Base-by-base conservation (phyloP, 53 echinoderm and acorn worm genomes). In the Astropecten irregularis region DNA sequence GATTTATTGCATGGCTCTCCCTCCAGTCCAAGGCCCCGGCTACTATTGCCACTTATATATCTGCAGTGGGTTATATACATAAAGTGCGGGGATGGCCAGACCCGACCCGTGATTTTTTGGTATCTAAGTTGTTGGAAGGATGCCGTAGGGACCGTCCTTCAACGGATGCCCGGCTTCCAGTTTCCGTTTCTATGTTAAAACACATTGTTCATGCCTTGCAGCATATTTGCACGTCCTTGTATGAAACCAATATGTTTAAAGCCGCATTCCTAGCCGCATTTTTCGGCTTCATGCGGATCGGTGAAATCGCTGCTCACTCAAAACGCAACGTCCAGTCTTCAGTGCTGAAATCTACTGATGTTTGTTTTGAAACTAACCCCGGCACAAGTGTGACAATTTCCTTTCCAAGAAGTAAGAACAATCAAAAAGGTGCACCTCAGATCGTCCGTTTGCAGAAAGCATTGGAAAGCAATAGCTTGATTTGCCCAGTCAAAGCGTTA, bases 1-100 rank as follows among this genome's bases (percentile, higher is more conserved):
- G 46, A 37, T 86, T 86, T 64, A 39, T 86, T 33, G 74, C 86
- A 13, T 76, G 73, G 73, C 58, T 86, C 2, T 68, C 65, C 15
- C 32, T 62, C 4, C 13, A 39, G 32, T 1, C 35, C 21, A 27
- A 57, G 8, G 30, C 86, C n/a, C 76, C 76, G 0, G 33, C 37
- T 25, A 76, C 76, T 1, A 86, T 76, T 37, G 62, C 64, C 9
- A 51, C 66, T 27, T 64, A 37, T 34, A 47, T 86, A 29, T 76
- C 86, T 6, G 42, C 61, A 3, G 58, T 66, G 13, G 58, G 63
- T 3, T 86, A 58, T 65, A 3, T 27, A 1, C 40, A 71, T 11
- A 74, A 66, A 26, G 9, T 52, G 14, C 23, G 0, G 2, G 76
- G 46, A 7, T 30, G 23, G 23, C 19, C n/a, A n/a, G 85, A 85